Conservation (phyloP, 2,888 invertebrate species). For the Tethea ocularis region DNA sequence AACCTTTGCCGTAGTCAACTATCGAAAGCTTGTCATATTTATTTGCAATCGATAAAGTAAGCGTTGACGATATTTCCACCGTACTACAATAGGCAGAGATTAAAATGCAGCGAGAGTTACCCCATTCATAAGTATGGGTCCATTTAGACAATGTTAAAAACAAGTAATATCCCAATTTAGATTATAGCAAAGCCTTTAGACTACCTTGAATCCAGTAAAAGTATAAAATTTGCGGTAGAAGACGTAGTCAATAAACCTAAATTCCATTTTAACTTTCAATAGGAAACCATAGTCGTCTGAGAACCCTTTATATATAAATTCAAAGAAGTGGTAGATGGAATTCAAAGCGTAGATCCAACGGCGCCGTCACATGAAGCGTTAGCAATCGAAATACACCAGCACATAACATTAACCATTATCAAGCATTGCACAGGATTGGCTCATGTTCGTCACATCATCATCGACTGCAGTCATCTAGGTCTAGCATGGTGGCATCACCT, state of each 20-base stretch:
- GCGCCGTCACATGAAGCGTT: conserved; percentile 34
- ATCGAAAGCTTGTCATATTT: conserved; percentile 71
- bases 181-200: conserved; percentile 40
- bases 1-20: conserved; percentile 59
- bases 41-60: conserved; percentile 59
- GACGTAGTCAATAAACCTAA: conserved; percentile 22
- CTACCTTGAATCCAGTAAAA: conserved; percentile 35
- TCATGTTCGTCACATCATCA: conserved; percentile 69
- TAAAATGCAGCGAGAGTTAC: conserved; percentile 24
- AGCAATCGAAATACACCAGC: conserved; percentile 63
- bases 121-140: conserved; percentile 17
- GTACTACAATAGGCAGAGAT: conserved; percentile 17
- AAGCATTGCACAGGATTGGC: conserved; percentile 80
- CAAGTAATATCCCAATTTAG: conserved; percentile 30
- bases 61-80: conserved; percentile 17
- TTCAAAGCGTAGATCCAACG: conserved; percentile 24
- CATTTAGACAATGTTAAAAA: conserved; percentile 23
- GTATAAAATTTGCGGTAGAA: conserved; percentile 20
- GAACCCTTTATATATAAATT: conserved; percentile 28
- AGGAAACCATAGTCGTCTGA: conserved; percentile 27
- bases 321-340: conserved; percentile 24
- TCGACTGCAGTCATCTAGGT: conserved; percentile 73
- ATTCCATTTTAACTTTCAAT: conserved; percentile 30
- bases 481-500: conserved; percentile 80
- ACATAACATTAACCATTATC: conserved; percentile 74